phyloP scores from a whole-genome alignment of 2,888 invertebrate genomes.

The Bruchidius siliquastri region DNA sequence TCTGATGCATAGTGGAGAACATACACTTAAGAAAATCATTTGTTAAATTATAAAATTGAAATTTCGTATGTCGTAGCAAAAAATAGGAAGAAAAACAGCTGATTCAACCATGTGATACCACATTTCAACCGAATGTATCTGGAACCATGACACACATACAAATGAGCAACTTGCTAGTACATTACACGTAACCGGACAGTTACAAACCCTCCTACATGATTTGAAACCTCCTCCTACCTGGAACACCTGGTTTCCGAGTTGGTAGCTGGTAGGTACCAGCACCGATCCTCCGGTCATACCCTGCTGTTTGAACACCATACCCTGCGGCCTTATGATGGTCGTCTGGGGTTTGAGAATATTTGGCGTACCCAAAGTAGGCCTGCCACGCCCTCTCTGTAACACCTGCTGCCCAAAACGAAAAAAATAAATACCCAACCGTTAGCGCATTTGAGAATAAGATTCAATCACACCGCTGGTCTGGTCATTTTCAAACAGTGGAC shows the following conservation, averaged over 20 bases:
- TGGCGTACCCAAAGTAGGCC: constrained; percentile 33
- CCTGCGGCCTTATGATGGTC: constrained; percentile 41
- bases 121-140: background rate
- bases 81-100: no score
- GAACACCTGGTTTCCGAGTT: constrained; percentile 59
- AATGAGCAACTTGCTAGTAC: background rate
- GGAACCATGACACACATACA: background rate
- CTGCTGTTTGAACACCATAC: constrained; percentile 69
- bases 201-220: background rate
- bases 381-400: constrained; percentile 42
- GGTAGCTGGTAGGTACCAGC: constrained; percentile 57
- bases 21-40: no score
- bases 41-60: no score
- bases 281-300: constrained; percentile 55
- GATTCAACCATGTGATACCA: background rate
- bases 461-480: background rate
- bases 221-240: constrained; percentile 48
- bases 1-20: no score
- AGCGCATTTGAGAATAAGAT: no score
- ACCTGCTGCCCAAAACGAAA: constrained; percentile 3
- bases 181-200: background rate
- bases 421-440: no score
- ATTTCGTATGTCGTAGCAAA: no score
- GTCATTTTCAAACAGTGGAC: no score
- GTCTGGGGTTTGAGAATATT: constrained; percentile 26